Conservation (phyloP, 2,113 vertebrate genomes). For the Entomyzon cyanotis region DNA sequence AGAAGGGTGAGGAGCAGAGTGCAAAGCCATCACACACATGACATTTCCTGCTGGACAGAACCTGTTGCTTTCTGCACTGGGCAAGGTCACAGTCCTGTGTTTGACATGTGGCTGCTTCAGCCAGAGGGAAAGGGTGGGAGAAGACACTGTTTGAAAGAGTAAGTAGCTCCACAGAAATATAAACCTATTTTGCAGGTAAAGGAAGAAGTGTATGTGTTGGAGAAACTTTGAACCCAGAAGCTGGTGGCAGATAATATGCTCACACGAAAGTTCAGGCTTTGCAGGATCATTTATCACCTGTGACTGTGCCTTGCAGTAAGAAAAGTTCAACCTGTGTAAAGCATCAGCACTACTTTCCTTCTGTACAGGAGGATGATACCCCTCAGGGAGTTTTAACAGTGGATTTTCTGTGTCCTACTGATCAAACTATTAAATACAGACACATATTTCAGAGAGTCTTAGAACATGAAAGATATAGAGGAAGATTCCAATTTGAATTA, state of each 20-base stretch:
- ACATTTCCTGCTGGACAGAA: not conserved
- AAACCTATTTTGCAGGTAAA: not conserved
- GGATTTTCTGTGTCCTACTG: not conserved
- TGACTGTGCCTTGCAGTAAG: not conserved
- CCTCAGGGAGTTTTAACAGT: not conserved
- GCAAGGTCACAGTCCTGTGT: not conserved
- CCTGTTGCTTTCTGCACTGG: not conserved
- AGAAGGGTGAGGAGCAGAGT: not conserved
- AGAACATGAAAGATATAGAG: not conserved
- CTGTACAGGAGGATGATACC: not conserved
- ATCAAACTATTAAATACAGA: not conserved
- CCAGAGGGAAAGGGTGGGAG: not conserved
- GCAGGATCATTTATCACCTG: constrained; percentile 22
- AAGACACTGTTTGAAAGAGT: not conserved
- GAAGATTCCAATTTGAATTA: not conserved
- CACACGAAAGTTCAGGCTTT: not conserved
- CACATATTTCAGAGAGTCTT: not conserved
- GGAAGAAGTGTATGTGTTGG: not conserved
- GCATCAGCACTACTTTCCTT: not conserved
- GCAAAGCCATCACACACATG: not conserved
- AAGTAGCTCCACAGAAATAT: not conserved
- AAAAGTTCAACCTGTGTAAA: not conserved
- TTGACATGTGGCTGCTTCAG: not conserved
- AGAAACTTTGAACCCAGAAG: not conserved
- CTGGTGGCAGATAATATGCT: not conserved